Conservation (phyloP, 2,888 invertebrate genomes). For the Sphaerophoria taeniata region DNA sequence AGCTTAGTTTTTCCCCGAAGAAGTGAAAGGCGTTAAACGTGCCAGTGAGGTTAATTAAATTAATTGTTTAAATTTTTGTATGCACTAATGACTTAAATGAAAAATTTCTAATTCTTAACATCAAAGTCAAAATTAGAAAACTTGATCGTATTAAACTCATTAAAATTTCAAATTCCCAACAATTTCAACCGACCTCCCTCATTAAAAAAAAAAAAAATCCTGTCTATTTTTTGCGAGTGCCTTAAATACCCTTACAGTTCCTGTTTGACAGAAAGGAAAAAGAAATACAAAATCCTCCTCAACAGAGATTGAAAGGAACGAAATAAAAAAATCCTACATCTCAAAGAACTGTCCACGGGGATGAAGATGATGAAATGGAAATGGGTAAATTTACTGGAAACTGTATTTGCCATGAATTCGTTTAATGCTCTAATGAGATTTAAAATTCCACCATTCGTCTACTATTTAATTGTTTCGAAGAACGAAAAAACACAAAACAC, state of each 20-base stretch:
- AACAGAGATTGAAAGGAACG: constrained; percentile 47
- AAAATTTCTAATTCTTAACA: no score
- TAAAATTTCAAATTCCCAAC: no score
- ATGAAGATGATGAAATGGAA: constrained; percentile 56
- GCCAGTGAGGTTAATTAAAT: no score
- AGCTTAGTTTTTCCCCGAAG: no score
- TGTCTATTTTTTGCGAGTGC: background rate
- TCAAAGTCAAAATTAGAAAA: no score
- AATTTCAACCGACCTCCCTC: no score
- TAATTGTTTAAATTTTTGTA: no score
- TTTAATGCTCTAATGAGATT: constrained; percentile 71
- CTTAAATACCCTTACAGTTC: background rate
- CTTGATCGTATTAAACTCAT: no score
- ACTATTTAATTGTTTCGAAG: constrained; percentile 72
- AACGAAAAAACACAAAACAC: constrained; percentile 29
- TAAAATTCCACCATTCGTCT: constrained; percentile 71
- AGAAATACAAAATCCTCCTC: constrained; percentile 29
- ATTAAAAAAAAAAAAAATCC: no score
- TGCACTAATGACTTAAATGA: no score
- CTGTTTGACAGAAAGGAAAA: constrained; percentile 4
- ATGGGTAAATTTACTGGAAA: constrained; percentile 74
- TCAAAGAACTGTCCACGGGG: constrained; percentile 43
- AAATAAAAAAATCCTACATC: background rate
- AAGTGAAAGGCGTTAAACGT: no score
- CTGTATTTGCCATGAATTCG: constrained; percentile 71